Evolutionary conservation across 92 coral and sea anemone species (phyloP), one percentile per base, ranked within the genome.

Genomic region (Nematostella vectensis): DNA sequence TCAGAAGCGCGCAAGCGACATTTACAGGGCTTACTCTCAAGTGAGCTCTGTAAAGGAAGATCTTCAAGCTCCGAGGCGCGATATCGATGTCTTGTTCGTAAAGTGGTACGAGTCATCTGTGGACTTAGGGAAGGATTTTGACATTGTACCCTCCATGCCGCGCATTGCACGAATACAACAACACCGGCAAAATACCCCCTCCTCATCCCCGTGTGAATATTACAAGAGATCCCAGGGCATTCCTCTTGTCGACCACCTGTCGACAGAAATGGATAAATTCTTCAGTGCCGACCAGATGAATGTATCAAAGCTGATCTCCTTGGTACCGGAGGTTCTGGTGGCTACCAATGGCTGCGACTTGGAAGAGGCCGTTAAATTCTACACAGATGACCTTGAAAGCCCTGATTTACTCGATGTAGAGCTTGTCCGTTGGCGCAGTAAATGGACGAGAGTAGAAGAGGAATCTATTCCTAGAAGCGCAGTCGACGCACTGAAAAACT

Each of bases 301-400:
- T 55, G 79, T 63, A 44, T 57, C 43, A 37, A 53, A 52, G 55
- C 57, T 61, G 42, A 61, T 71, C 53, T 55, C 52, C 50, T 58
- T 71, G 70, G 52, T 71, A 43, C 78, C 71, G 0, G 71, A 71
- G 47, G 67, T 68, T 8, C 51, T 67, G 63, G 57, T 67, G 23
- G 57, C 56, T 48, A 25, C 63, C 42, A 54, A 55, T 61, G 57
- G 54, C 56, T 29, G 43, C 53, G 38, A 51, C 19, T 23, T 71
- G 44, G 78, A 50, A 33, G 58, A 48, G 55, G 78, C 57, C 21
- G 47, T 71, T 45, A 29, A 54, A 58, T 62, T 62, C 55, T 71
- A 62, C 50, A 63, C 37, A 39, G 56, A 61, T 42, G 72, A 72
- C 57, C 40, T 63, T 25, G 54, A 55, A 31, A 29, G 59, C 55